phyloP scores from a whole-genome alignment of 1,140 invertebrate genomes.

The Adelges cooleyi region DNA sequence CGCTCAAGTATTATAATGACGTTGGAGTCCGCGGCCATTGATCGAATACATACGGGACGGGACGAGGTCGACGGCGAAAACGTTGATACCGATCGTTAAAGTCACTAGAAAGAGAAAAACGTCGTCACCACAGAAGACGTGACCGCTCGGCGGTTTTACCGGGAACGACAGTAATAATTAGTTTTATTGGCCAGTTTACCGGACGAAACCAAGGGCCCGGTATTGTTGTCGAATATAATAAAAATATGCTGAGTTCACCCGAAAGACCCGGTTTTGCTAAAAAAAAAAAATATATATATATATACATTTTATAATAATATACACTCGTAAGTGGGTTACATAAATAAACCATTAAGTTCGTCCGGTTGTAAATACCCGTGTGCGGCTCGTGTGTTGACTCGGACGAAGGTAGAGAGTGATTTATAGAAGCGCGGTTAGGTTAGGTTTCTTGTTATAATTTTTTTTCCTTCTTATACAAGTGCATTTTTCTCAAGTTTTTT shows the following conservation, averaged over 20 bases:
- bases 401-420: slow-evolving; percentile 4
- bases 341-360: slow-evolving; percentile 22
- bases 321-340: slow-evolving; percentile 10
- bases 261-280: background rate
- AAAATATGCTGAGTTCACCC: no score
- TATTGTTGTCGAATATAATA: no score
- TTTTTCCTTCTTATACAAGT: background rate
- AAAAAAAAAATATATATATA: background rate
- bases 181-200: no score
- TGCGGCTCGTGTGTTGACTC: background rate
- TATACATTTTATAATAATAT: background rate
- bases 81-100: background rate
- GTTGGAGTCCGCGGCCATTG: no score
- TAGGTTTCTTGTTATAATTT: no score
- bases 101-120: background rate
- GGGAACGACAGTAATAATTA: background rate
- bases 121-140: no score
- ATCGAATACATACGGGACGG: no score
- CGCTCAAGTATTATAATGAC: no score
- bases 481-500: background rate
- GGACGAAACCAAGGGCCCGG: no score
- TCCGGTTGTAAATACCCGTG: slow-evolving; percentile 12
- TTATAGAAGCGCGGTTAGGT: background rate
- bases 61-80: background rate
- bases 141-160: background rate